These are phyloP conservation scores for Lasioglossum zephyrum DNA, from an alignment of 2,888 invertebrate genomes.

Conservation along the genomic window DNA sequence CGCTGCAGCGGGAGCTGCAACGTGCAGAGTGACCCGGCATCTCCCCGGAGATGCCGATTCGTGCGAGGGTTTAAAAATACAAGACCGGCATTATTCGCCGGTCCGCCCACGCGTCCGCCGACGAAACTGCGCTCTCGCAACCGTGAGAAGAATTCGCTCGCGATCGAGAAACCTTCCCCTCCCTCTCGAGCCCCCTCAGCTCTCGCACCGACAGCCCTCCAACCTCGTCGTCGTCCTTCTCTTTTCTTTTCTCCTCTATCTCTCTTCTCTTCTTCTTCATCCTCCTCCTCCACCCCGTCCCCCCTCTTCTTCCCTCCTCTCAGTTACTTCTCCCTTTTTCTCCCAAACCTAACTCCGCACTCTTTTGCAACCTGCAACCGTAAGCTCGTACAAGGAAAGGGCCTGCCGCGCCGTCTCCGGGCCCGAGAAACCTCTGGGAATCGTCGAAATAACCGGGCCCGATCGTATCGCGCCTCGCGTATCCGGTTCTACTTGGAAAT, in stretches of 20 bases:
- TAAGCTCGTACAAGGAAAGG: conserved; percentile 48
- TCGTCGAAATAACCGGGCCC: conserved; percentile 60
- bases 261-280: neutral
- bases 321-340: conserved; percentile 43
- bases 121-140: conserved; percentile 73
- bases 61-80: conserved; percentile 75
- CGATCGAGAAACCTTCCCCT: conserved; percentile 65
- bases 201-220: neutral
- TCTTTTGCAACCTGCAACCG: conserved; percentile 61
- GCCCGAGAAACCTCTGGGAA: conserved; percentile 59
- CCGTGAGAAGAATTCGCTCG: conserved; percentile 79
- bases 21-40: conserved; percentile 61
- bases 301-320: neutral
- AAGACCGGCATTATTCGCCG: conserved; percentile 76
- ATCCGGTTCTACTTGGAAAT: conserved; percentile 63
- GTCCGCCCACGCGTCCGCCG: conserved; percentile 77
- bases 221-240: neutral
- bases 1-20: conserved; percentile 60
- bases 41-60: conserved; percentile 61
- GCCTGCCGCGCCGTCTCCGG: neutral
- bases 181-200: neutral
- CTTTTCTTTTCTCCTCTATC: neutral
- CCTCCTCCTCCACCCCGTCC: conserved; percentile 10
- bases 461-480: conserved; percentile 56
- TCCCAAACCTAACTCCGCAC: conserved; percentile 52